These are phyloP conservation scores for Eremophila alpestris DNA, from an alignment of 2,797 vertebrate genomes.

Conservation along the genomic window DNA sequence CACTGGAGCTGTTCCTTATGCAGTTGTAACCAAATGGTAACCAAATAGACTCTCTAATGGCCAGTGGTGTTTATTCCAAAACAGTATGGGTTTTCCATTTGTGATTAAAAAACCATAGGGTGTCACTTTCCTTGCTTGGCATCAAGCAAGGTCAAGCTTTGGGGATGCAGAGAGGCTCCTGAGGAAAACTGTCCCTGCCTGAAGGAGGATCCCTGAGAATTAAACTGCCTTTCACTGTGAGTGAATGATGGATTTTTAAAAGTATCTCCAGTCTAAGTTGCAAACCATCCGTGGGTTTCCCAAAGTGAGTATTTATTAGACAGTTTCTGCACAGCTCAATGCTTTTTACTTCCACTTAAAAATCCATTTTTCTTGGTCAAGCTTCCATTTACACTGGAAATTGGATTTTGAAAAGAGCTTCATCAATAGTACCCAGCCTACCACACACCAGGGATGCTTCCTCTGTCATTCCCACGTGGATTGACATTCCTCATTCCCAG, in stretches of 20 bases:
- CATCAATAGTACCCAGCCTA: neutral
- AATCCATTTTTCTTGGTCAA: neutral
- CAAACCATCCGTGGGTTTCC: neutral
- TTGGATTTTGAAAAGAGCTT: neutral
- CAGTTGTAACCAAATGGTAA: constrained; percentile 49
- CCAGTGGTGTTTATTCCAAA: constrained; percentile 29
- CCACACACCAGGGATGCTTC: rapidly evolving
- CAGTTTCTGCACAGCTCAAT: neutral
- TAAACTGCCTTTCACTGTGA: neutral
- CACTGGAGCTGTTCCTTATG: constrained; percentile 46
- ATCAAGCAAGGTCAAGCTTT: neutral
- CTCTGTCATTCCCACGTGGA: neutral
- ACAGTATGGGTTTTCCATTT: constrained; percentile 29
- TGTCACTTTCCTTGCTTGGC: constrained; percentile 20
- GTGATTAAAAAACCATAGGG: constrained; percentile 46
- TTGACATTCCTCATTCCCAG: too few relatives aligned
- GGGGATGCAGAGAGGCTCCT: neutral
- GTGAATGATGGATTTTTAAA: neutral
- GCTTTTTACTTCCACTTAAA: neutral
- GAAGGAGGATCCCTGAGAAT: neutral
- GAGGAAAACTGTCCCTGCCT: neutral
- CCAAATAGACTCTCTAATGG: constrained; percentile 39
- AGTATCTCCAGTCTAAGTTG: neutral
- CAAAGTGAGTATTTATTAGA: neutral
- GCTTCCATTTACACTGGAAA: neutral